Evolutionary conservation across 92 coral and sea anemone species (phyloP), one percentile per base, ranked within the genome.

Genomic region (Phenganax subtilis): DNA sequence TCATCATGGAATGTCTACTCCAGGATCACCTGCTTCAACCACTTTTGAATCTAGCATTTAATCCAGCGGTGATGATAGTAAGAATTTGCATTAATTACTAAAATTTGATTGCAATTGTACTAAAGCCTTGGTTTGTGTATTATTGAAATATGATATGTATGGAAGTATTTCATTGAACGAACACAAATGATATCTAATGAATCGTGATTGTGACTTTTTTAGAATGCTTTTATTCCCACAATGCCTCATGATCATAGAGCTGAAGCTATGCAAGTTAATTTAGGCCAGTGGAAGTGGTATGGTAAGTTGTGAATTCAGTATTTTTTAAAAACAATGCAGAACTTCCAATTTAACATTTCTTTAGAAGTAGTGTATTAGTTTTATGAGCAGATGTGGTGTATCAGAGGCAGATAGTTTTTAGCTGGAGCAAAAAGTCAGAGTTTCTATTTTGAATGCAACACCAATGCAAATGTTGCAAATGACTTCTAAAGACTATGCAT

Each of bases 201-300:
- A 37, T 37, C 47, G 47, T 5, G 47, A 37, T 37, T 37, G 47
- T 37, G 47, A 37, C 5, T 37, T 37, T 12, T 58, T 16, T 65
- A 91, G 97, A 72, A 86, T 58, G 84, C 89, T 17, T 91, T 54
- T 66, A 76, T 91, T 12, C 97, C 97, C 27, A 88, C 97, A 70
- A 91, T 91, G 97, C 97, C 97, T 37, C 92, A 91, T 61, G 97
- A 91, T 75, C 86, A 91, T 78, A 87, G 88, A 8, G 60, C 86
- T 70, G 91, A 93, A 58, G 97, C 91, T 59, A 86, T 88, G 85
- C 74, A 72, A 9, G 96, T 37, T 91, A 58, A 85, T 64, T 51
- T 56, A 11, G 91, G 90, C n/a, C 69, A 0, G 73, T 90, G 97
- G 97, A 9, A 25, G 14, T 53, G 63, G 66, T 90, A 92, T 82